Conservation (phyloP, 2,113 vertebrate species). For the Sander vitreus region DNA sequence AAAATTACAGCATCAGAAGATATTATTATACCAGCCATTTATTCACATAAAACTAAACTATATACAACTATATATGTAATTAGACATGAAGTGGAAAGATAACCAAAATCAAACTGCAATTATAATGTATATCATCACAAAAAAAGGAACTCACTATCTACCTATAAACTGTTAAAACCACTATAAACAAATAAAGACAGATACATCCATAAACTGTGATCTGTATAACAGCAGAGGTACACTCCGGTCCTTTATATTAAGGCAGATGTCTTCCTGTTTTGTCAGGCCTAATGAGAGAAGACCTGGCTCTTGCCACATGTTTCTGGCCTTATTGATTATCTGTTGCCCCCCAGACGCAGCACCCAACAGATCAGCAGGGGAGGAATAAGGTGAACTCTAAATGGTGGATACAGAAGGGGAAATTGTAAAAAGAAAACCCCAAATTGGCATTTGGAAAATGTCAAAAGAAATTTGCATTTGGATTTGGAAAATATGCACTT, state of each 20-base stretch:
- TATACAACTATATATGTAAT: neutral
- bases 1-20: neutral
- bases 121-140: neutral
- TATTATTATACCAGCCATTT: neutral
- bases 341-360: constrained; percentile 40
- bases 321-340: constrained; percentile 68
- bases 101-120: neutral
- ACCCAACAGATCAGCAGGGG: constrained; percentile 17
- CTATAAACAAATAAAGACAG: neutral
- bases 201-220: constrained; percentile 12
- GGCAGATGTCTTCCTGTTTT: constrained; percentile 47
- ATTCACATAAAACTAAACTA: neutral
- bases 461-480: neutral
- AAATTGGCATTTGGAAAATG: neutral
- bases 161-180: neutral
- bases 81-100: neutral
- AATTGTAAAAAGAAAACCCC: neutral
- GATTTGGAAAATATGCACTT: neutral
- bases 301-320: constrained; percentile 5
- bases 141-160: neutral
- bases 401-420: neutral
- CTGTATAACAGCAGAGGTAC: neutral
- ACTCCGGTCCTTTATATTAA: constrained; percentile 2
- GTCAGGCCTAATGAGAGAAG: constrained; percentile 47
- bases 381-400: neutral